Percentiles rank a stretch among this genome's conserved stretches.
Evolutionary conservation across 2,888 invertebrate species (phyloP).

Genomic region (Pogonocherus hispidulus): DNA sequence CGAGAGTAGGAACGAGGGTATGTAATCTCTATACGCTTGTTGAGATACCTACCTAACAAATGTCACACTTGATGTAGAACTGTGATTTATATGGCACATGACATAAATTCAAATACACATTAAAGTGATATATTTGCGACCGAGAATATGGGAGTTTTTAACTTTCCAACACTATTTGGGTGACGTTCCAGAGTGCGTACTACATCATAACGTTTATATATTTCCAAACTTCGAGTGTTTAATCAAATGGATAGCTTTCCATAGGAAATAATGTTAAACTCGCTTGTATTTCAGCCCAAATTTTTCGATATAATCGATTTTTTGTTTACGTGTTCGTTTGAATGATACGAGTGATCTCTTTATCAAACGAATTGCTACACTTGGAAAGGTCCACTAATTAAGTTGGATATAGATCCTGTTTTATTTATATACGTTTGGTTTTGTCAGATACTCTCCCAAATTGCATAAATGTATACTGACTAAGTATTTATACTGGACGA

Average conservation of each 20-base stretch:
- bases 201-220: constrained; percentile 1
- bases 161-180: constrained; percentile 15
- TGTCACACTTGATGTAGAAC: constrained; percentile 38
- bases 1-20: constrained; percentile 5
- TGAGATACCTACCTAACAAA: constrained; percentile 40
- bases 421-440: no score
- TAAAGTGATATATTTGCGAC: constrained; percentile 31
- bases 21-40: constrained; percentile 27
- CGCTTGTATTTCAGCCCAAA: background rate
- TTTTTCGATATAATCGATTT: background rate
- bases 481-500: no score
- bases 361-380: no score
- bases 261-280: background rate
- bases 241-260: background rate
- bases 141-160: constrained; percentile 33
- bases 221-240: background rate
- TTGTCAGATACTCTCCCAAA: no score
- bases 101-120: constrained; percentile 37
- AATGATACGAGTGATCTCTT: no score
- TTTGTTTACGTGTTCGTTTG: background rate
- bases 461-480: no score
- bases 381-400: no score
- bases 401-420: no score
- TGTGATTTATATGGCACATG: constrained; percentile 34
- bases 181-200: background rate